Percentiles rank a stretch among this genome's conserved stretches.
phyloP scores from a whole-genome alignment of 1,140 invertebrate species.

The Musca domestica region DNA sequence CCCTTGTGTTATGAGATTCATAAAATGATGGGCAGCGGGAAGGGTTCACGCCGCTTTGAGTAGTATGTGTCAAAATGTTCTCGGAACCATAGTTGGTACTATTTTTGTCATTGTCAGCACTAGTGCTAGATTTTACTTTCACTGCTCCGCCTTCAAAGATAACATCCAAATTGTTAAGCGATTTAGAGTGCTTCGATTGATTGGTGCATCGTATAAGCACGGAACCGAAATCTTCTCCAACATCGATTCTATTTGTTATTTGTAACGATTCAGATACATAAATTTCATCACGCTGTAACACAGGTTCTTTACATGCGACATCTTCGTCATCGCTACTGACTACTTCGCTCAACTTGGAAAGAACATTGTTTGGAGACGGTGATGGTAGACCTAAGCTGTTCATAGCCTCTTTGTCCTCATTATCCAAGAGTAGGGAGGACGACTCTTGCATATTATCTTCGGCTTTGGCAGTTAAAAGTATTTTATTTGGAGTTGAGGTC shows the following conservation, averaged over 20 bases:
- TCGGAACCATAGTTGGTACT: not conserved
- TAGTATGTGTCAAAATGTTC: not conserved
- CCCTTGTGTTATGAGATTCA: not conserved
- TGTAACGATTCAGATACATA: conserved; percentile 49
- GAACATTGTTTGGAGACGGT: not conserved
- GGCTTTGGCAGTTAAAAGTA: not conserved
- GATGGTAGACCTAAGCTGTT: conserved; percentile 47
- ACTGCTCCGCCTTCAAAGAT: not conserved
- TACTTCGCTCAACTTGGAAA: not conserved
- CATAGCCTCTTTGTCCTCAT: conserved; percentile 46
- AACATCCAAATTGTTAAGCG: conserved; percentile 48
- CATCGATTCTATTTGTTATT: conserved; percentile 39
- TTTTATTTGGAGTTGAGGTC: conserved; percentile 9
- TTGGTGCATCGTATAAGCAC: conserved; percentile 41
- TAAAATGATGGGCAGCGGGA: not conserved
- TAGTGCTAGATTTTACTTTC: not conserved
- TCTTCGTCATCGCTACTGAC: not conserved
- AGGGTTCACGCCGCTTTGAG: too few relatives aligned
- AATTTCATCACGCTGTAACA: conserved; percentile 36
- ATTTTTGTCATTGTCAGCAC: not conserved
- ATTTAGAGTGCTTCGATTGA: conserved; percentile 47
- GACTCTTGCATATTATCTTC: not conserved
- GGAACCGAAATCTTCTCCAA: conserved; percentile 40
- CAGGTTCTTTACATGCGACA: not conserved
- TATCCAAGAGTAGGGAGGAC: conserved; percentile 28